A percentile compares a stretch with the other conserved stretches of the same genome.
Evolutionary conservation across 2,797 vertebrate genomes (phyloP).

Genomic region (Setipinna tenuifilis): DNA sequence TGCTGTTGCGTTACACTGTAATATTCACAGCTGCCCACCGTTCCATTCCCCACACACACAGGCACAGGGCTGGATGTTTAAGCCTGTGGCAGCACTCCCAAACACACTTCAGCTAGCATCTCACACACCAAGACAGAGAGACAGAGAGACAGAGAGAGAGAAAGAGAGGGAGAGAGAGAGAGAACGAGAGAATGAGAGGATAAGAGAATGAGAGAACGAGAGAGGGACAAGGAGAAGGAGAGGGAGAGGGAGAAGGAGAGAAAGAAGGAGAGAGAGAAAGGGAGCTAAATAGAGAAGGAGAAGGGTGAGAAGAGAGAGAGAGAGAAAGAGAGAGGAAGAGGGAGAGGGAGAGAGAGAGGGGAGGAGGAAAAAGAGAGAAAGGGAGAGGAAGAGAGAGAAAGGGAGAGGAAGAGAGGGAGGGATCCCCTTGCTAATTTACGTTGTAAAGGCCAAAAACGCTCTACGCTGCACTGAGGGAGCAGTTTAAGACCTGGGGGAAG

Average conservation of each 20-base stretch:
- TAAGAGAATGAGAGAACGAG: neutral
- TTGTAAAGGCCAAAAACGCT: neutral
- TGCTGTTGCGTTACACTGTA: neutral
- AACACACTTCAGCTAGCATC: conserved; percentile 22
- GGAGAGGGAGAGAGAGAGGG: no score
- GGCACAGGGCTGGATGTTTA: conserved; percentile 13
- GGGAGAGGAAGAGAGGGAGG: no score
- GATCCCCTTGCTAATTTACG: neutral
- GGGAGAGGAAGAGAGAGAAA: no score
- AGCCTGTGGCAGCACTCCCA: conserved; percentile 30
- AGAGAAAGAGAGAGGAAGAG: no score
- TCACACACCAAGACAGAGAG: neutral
- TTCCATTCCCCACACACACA: neutral
- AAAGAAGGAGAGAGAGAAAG: no score
- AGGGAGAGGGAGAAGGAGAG: no score
- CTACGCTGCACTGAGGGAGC: neutral
- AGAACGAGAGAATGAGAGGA: neutral
- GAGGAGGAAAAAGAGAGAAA: no score
- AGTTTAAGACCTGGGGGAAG: neutral
- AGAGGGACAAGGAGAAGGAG: no score
- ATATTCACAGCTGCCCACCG: neutral
- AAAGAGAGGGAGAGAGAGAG: neutral
- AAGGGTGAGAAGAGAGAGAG: no score
- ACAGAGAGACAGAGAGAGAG: no score
- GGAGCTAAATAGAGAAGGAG: no score